Evolutionary conservation across 2,113 vertebrate genomes (phyloP), one percentile per base, ranked within the genome.

Genomic region (Protomyctophum bolini): DNA sequence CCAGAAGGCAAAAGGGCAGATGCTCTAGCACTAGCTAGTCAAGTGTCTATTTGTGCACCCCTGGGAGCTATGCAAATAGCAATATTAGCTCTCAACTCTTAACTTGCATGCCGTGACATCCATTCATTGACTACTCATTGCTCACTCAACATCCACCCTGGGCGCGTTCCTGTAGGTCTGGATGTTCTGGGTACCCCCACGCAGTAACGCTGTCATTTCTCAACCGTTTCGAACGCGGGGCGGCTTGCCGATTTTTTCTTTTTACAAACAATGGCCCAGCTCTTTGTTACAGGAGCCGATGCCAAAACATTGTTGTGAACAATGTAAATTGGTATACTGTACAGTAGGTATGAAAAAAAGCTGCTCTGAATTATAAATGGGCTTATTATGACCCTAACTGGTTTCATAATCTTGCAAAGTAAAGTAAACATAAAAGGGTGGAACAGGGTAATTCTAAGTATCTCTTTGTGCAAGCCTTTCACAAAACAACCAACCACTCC

Each of bases 231-330:
- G 21, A 2, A 21, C 21, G 21, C 21, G 21, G 21, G 21, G 21
- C 21, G 21, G 21, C 21, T 21, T 21, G 21, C 21, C 21, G 21
- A 21, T 41, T 10, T 6, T 6, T 4, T 28, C 15, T 8, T 45
- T 41, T 46, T 51, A 51, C 50, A 60, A 88, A 83, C 75, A 87
- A 82, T 82, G 28, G 68, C 59, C 57, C 45, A 45, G 41, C 75
- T 60, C 72, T 81, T 55, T 66, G 12, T 63, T 9, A 52, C 8
- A 52, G 71, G 74, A 71, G 63, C 47, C 58, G 7, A 14, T 56
- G 48, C 63, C 46, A 65, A 55, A 64, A 48, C 6, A 8, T 49
- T 55, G 58, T 52, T 63, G 55, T 63, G 29, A 72, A 59, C 54
- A 56, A 71, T 7, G 1, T 11, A 41, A 41, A 41, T 41, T 41